Conservation (phyloP, 2,888 invertebrate species). For the Drosophila pullipes region DNA sequence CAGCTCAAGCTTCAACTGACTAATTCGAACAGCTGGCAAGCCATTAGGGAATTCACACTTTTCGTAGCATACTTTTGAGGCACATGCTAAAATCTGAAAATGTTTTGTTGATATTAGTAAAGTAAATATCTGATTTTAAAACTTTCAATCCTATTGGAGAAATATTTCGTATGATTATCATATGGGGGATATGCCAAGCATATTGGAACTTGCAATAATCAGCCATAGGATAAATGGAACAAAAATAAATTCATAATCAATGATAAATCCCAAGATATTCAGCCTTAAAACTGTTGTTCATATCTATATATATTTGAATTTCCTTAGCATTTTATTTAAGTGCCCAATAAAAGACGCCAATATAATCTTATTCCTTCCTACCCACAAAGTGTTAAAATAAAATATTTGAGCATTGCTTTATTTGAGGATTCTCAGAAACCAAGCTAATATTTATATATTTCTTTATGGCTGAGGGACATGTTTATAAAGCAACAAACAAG, state of each 20-base stretch:
- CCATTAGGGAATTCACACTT: conserved; percentile 42
- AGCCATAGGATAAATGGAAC: neutral
- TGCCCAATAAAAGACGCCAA: neutral
- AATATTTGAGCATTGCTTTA: neutral
- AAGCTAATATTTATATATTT: neutral
- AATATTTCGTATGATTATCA: neutral
- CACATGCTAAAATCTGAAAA: conserved; percentile 24
- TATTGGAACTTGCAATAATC: neutral
- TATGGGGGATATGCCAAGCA: neutral
- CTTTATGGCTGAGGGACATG: neutral
- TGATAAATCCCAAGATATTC: neutral
- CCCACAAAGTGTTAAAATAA: neutral
- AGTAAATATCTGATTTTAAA: conserved; percentile 1
- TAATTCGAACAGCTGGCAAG: conserved; percentile 33
- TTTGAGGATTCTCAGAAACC: neutral
- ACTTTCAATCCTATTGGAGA: neutral
- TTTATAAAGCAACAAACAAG: neutral
- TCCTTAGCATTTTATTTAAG: neutral
- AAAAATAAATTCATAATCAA: neutral
- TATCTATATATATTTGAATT: neutral
- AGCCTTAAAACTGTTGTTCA: neutral
- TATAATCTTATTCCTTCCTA: neutral
- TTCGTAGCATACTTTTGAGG: conserved; percentile 48
- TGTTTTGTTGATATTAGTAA: conserved; percentile 4
- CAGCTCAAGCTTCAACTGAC: conserved; percentile 29